Percentiles rank a stretch among this genome's conserved stretches.
These are phyloP conservation scores for Manis crassicaudata DNA, from an alignment of 2,797 vertebrate species.

Conservation along the genomic window DNA sequence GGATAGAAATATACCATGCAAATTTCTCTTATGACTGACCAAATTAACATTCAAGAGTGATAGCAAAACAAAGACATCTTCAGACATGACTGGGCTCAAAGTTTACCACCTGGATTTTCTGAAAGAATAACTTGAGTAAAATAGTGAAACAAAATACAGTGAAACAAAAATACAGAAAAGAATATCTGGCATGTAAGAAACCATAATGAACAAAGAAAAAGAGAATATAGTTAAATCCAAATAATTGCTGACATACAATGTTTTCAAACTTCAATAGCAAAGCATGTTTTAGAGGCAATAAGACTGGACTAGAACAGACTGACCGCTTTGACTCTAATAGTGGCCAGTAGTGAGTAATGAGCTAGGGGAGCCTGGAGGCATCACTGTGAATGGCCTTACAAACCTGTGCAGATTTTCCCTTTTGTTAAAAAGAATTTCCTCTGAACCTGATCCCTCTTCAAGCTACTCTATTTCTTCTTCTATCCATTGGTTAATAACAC, in stretches of 20 bases:
- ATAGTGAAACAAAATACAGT: conserved; percentile 1
- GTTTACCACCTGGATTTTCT: conserved; percentile 40
- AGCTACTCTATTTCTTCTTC: not conserved
- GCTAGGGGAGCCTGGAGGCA: not conserved
- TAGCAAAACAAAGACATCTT: conserved; percentile 47
- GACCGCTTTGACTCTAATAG: not conserved
- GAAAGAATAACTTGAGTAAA: conserved; percentile 38
- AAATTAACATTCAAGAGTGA: not conserved
- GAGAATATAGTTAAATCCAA: conserved; percentile 28
- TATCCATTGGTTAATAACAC: not conserved
- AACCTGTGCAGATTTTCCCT: not conserved
- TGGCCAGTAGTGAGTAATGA: not conserved
- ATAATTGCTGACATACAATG: not conserved
- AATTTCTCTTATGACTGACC: conserved; percentile 23
- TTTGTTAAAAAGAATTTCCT: not conserved
- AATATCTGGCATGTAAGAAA: not conserved
- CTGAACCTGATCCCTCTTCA: not conserved
- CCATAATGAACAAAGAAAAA: not conserved
- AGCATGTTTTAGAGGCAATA: not conserved
- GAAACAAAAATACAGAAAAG: conserved; percentile 32
- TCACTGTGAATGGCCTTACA: not conserved
- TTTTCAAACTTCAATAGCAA: conserved; percentile 47
- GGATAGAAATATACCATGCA: not conserved
- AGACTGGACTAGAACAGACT: not conserved
- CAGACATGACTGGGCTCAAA: not conserved